Evolutionary conservation across 2,113 vertebrate genomes (phyloP).

Genomic region (Upupa epops): DNA sequence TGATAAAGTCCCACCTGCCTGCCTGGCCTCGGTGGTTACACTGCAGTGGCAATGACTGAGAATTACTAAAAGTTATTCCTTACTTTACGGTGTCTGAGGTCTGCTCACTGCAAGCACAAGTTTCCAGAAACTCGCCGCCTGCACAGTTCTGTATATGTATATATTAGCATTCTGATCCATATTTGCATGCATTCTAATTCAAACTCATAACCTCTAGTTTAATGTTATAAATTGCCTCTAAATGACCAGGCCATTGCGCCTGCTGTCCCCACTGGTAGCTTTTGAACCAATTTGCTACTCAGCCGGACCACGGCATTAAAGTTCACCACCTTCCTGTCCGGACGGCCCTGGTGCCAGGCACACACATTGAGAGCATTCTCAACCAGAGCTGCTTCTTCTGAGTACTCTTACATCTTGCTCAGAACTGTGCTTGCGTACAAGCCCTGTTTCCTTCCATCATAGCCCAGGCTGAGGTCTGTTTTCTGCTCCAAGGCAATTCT

Average conservation of each 20-base stretch:
- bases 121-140: not conserved
- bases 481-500: not conserved
- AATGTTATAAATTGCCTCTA: not conserved
- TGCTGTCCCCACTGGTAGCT: not conserved
- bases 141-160: not conserved
- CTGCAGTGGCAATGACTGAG: not conserved
- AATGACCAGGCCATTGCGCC: not conserved
- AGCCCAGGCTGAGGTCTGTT: not conserved
- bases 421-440: not conserved
- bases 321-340: not conserved
- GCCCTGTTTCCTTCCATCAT: not conserved
- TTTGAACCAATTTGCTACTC: not conserved
- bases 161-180: not conserved
- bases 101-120: not conserved
- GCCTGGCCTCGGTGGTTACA: not conserved
- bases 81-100: not conserved
- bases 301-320: not conserved
- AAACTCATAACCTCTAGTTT: not conserved
- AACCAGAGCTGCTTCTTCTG: not conserved
- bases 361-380: not conserved
- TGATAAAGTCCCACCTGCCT: not conserved
- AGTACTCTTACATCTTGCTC: not conserved
- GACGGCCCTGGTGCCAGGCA: not conserved
- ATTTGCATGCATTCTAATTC: not conserved
- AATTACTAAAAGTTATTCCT: not conserved